Evolutionary conservation across 2,888 invertebrate species (phyloP).

Genomic region (Cacoxenus indagator): DNA sequence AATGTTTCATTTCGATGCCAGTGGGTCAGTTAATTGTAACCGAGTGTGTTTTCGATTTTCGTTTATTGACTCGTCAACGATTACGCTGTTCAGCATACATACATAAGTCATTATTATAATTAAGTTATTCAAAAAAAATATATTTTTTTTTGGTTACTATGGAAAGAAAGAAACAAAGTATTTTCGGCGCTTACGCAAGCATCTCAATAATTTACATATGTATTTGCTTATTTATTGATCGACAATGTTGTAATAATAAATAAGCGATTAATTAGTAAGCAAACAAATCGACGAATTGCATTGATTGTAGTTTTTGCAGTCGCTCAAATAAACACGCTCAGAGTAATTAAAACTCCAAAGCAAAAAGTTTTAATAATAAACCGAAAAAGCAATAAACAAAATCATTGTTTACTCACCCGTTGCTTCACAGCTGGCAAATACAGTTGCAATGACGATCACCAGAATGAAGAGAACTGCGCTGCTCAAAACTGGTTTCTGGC

Average conservation of each 20-base stretch:
- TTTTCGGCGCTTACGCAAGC: too few species aligned
- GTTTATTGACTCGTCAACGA: neutral
- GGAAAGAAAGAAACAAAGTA: too few species aligned
- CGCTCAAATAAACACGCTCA: neutral
- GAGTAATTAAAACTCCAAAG: too few species aligned
- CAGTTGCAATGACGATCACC: neutral
- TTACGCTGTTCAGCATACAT: neutral
- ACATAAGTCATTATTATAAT: neutral
- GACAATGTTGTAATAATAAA: too few species aligned
- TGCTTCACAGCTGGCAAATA: neutral
- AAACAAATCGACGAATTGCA: neutral
- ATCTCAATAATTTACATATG: too few species aligned
- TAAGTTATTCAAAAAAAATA: too few species aligned
- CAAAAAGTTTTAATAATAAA: neutral
- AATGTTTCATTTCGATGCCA: slow-evolving; percentile 4
- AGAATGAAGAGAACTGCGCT: neutral
- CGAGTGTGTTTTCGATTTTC: neutral
- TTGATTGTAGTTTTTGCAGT: neutral
- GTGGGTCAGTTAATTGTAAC: slow-evolving; percentile 38
- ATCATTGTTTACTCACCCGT: too few species aligned
- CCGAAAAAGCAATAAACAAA: too few species aligned
- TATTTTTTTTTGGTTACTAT: too few species aligned
- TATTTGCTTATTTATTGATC: neutral
- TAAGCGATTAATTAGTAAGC: too few species aligned
- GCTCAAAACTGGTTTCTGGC: neutral